Percentiles rank a stretch among this genome's conserved stretches.
Conservation (phyloP, 2,888 invertebrate species). For the Coelopa pilipes region DNA sequence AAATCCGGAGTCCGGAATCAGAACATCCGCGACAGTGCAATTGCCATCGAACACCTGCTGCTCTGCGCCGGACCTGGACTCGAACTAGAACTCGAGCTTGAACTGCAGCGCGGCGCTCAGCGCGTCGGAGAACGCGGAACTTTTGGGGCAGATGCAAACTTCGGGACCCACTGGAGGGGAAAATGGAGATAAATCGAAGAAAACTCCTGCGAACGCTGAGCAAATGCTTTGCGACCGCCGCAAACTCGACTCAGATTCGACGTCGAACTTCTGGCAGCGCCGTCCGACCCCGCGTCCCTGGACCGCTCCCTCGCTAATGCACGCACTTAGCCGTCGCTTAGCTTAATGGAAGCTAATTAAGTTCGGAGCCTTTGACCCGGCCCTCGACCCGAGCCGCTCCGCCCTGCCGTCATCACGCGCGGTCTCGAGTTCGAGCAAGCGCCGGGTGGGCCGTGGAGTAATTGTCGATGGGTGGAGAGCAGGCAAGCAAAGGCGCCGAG, state of each 20-base stretch:
- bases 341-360: conserved; percentile 10
- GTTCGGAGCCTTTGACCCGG: not conserved
- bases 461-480: no score
- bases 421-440: no score
- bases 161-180: not conserved
- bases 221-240: not conserved
- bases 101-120: no score
- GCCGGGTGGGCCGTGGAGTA: no score
- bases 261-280: not conserved
- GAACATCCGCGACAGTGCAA: not conserved
- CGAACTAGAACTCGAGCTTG: no score
- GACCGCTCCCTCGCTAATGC: not conserved
- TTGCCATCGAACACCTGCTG: conserved; percentile 8
- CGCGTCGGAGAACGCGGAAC: not conserved
- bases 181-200: not conserved
- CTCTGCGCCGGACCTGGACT: not conserved
- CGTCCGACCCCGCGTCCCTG: not conserved
- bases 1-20: no score
- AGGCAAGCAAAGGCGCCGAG: no score
- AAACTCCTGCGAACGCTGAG: not conserved
- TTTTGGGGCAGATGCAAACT: not conserved
- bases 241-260: not conserved
- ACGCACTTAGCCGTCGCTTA: not conserved
- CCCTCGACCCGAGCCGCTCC: not conserved
- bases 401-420: no score